A percentile compares a stretch with the other conserved stretches of the same genome.
Conservation (phyloP, 64 coral and sea anemone genomes). For the Exaiptasia diaphana region DNA sequence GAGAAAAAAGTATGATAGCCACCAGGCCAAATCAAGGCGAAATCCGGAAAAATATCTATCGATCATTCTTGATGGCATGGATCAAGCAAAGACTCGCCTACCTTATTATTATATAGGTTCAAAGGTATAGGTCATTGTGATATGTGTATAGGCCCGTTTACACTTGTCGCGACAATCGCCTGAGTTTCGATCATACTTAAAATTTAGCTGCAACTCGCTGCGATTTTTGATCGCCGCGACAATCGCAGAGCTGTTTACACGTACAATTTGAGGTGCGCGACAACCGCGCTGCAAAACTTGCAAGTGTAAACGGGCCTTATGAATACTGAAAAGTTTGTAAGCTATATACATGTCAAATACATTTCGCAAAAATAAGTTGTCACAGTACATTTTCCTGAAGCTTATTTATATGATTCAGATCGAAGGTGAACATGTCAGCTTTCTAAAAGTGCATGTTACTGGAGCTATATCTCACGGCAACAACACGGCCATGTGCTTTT, state of each 20-base stretch:
- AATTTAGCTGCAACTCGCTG: too few relatives aligned
- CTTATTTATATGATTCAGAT: background rate
- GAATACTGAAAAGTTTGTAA: background rate
- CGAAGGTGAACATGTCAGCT: conserved; percentile 18
- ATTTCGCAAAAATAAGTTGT: background rate
- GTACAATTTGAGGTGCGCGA: background rate
- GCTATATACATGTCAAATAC: background rate
- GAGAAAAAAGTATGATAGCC: background rate
- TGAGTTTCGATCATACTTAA: too few relatives aligned
- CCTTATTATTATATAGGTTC: background rate
- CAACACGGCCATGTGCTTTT: conserved; percentile 18
- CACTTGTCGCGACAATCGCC: background rate
- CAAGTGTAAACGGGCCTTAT: background rate
- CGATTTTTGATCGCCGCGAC: background rate
- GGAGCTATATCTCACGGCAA: conserved; percentile 24
- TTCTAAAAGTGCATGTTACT: conserved; percentile 8
- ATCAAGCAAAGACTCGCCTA: conserved; percentile 8
- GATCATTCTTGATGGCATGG: conserved; percentile 8
- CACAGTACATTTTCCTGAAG: background rate
- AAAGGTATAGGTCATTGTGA: background rate
- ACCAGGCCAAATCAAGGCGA: background rate
- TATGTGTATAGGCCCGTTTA: background rate
- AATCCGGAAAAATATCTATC: background rate
- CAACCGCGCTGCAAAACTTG: background rate
- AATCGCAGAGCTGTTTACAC: background rate